Conservation (phyloP, 2,113 vertebrate genomes). For the Pangasianodon hypophthalmus region DNA sequence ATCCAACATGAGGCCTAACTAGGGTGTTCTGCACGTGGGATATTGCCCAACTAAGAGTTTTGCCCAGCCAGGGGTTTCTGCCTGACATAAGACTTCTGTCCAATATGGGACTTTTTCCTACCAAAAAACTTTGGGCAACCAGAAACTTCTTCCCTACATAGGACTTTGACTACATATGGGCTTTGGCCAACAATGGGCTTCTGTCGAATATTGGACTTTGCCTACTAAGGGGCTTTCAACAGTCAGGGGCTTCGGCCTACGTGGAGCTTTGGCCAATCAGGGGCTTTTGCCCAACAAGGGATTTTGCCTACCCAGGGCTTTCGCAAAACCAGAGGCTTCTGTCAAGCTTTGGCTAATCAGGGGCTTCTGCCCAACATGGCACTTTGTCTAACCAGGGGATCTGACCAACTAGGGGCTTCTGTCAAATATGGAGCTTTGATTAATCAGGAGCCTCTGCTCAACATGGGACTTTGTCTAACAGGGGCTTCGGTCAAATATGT, state of each 20-base stretch:
- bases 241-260: neutral
- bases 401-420: neutral
- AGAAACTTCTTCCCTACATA: neutral
- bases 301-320: neutral
- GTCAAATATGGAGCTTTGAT: too few relatives aligned
- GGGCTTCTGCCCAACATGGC: neutral
- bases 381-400: neutral
- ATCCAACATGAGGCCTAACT: neutral
- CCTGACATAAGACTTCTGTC: neutral
- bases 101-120: neutral
- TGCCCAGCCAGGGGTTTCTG: neutral
- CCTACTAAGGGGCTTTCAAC: neutral
- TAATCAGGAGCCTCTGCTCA: neutral
- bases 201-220: neutral
- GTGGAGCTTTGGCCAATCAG: neutral
- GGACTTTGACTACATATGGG: neutral
- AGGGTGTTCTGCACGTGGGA: neutral
- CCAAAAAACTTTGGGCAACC: neutral
- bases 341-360: neutral
- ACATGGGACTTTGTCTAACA: neutral
- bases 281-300: neutral
- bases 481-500: too few relatives aligned
- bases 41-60: neutral
- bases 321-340: neutral
- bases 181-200: neutral